phyloP scores from a whole-genome alignment of 2,888 invertebrate genomes.

The Athalia cordata region DNA sequence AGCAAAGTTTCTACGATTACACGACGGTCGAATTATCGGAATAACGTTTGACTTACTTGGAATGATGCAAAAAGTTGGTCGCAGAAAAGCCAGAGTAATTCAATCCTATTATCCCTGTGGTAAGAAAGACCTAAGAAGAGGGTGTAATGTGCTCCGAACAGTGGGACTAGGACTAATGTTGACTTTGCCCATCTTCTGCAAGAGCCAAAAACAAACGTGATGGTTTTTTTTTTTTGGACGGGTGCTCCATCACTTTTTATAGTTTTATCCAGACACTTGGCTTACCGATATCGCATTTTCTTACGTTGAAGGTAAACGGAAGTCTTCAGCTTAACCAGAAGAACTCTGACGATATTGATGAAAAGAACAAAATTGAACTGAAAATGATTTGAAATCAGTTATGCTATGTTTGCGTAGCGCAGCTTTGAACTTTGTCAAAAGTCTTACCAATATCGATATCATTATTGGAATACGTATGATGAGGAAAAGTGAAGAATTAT shows the following conservation, averaged over 20 bases:
- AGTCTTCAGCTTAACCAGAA: conserved; percentile 76
- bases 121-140: conserved; percentile 77
- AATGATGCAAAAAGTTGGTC: conserved; percentile 81
- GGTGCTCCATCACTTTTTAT: not conserved
- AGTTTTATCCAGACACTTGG: not conserved
- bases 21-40: not conserved
- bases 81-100: conserved; percentile 79
- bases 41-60: conserved; percentile 74
- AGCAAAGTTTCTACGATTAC: not conserved
- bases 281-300: conserved; percentile 78
- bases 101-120: conserved; percentile 73
- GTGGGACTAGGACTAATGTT: conserved; percentile 80
- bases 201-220: conserved; percentile 31
- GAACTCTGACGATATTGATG: conserved; percentile 77
- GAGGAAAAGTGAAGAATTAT: conserved; percentile 74
- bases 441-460: conserved; percentile 77
- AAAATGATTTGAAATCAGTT: conserved; percentile 54
- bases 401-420: not conserved
- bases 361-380: conserved; percentile 81
- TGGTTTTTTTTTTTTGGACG: not conserved
- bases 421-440: not conserved
- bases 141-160: conserved; percentile 81
- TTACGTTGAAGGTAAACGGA: conserved; percentile 77
- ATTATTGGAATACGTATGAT: conserved; percentile 77
- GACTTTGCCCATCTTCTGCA: conserved; percentile 79